Percentiles rank a stretch among this genome's conserved stretches.
Conservation (phyloP, 2,113 vertebrate genomes). For the Erythrolamprus reginae region DNA sequence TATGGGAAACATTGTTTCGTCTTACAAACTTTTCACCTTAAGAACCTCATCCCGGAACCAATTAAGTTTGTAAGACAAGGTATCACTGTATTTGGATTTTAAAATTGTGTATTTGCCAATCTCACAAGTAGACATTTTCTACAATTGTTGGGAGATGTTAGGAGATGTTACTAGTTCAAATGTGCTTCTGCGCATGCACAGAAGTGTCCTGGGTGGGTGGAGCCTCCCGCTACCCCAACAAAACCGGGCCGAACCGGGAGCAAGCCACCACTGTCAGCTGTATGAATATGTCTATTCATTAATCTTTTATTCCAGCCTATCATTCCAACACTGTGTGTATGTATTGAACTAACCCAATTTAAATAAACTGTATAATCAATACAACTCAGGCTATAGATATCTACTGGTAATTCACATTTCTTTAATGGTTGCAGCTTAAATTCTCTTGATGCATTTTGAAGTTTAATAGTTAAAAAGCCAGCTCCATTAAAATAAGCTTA, state of each 20-base stretch:
- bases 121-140: background rate
- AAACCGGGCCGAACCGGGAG: too few species aligned
- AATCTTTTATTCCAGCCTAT: background rate
- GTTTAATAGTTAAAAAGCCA: conserved; percentile 32
- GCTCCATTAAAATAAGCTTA: conserved; percentile 43
- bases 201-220: too few species aligned
- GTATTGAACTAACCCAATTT: background rate
- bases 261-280: background rate
- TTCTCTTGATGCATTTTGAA: conserved; percentile 18
- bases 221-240: too few species aligned
- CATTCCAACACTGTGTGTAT: background rate
- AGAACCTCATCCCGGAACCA: too few species aligned
- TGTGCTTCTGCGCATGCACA: too few species aligned
- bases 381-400: background rate
- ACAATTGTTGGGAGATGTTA: background rate
- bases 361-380: background rate
- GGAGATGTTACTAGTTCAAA: background rate
- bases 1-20: too few species aligned
- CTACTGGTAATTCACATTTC: background rate
- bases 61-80: too few species aligned
- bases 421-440: conserved; percentile 35
- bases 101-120: background rate
- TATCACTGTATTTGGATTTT: background rate
- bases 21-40: too few species aligned
- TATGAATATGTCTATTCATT: background rate